These are phyloP conservation scores for Zaprionus bogoriensis DNA, from an alignment of 2,888 invertebrate genomes.

Conservation along the genomic window DNA sequence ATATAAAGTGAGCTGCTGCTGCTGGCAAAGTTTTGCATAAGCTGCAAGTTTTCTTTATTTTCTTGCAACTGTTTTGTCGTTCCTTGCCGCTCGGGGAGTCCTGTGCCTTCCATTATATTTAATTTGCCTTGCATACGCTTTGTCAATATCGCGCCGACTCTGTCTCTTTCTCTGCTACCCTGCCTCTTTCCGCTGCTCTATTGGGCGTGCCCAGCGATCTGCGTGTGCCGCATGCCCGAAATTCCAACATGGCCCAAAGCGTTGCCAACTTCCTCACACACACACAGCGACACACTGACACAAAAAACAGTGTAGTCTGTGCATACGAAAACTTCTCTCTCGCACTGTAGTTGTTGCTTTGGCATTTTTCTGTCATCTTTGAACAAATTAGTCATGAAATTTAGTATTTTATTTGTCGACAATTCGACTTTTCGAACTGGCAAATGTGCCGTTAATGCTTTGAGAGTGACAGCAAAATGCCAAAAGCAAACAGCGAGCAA, in stretches of 20 bases:
- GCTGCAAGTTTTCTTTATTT: slow-evolving; percentile 49
- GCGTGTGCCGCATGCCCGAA: slow-evolving; percentile 39
- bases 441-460: slow-evolving; percentile 31
- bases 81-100: neutral
- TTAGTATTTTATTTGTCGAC: slow-evolving; percentile 54
- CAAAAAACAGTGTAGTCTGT: slow-evolving; percentile 52
- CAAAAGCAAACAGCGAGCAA: slow-evolving; percentile 2
- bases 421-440: slow-evolving; percentile 12
- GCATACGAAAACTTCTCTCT: slow-evolving; percentile 46
- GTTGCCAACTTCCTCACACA: slow-evolving; percentile 63
- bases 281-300: slow-evolving; percentile 34
- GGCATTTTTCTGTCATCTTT: slow-evolving; percentile 59
- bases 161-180: neutral
- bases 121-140: slow-evolving; percentile 71
- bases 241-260: slow-evolving; percentile 67
- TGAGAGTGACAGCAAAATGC: slow-evolving; percentile 23
- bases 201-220: slow-evolving; percentile 7
- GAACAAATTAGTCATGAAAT: slow-evolving; percentile 68
- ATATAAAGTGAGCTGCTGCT: neutral
- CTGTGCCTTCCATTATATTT: slow-evolving; percentile 61
- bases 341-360: slow-evolving; percentile 18
- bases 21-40: slow-evolving; percentile 53
- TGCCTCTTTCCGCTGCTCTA: neutral
- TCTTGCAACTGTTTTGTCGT: slow-evolving; percentile 35
- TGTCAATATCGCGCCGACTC: slow-evolving; percentile 64